Evolutionary conservation across 2,113 vertebrate species (phyloP).

Genomic region (Zosterops lateralis): DNA sequence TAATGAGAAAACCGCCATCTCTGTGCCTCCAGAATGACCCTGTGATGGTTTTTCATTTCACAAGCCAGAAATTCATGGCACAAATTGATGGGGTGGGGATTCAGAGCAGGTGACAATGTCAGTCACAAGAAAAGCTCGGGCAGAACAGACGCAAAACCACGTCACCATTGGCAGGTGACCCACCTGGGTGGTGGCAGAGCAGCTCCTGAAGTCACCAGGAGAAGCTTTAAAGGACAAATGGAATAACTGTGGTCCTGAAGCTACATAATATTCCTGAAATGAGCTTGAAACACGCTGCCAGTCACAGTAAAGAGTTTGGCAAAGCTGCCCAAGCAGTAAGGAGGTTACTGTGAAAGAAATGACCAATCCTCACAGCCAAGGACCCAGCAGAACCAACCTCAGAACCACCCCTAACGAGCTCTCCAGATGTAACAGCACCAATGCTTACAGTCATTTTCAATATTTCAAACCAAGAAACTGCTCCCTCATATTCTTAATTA

Average conservation of each 20-base stretch:
- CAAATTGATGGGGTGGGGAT: not conserved
- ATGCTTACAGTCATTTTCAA: not conserved
- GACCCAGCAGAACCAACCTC: not conserved
- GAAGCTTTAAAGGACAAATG: not conserved
- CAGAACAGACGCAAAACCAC: not conserved
- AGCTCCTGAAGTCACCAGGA: not conserved
- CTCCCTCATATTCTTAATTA: not conserved
- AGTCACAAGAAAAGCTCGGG: not conserved
- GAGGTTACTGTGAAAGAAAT: not conserved
- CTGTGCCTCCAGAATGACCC: not conserved
- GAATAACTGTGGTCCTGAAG: not conserved
- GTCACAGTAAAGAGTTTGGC: not conserved
- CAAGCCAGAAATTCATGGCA: not conserved
- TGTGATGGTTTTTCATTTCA: not conserved
- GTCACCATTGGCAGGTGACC: not conserved
- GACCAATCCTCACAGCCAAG: not conserved
- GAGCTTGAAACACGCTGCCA: not conserved
- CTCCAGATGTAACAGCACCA: fast-evolving
- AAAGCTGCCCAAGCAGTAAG: not conserved
- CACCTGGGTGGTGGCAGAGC: not conserved
- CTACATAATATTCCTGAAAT: not conserved
- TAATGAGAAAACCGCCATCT: not conserved
- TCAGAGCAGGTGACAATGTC: not conserved
- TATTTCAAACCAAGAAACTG: not conserved
- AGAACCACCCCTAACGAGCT: not conserved